phyloP scores from a whole-genome alignment of 2,113 vertebrate species.

The Ramphastos sulfuratus region DNA sequence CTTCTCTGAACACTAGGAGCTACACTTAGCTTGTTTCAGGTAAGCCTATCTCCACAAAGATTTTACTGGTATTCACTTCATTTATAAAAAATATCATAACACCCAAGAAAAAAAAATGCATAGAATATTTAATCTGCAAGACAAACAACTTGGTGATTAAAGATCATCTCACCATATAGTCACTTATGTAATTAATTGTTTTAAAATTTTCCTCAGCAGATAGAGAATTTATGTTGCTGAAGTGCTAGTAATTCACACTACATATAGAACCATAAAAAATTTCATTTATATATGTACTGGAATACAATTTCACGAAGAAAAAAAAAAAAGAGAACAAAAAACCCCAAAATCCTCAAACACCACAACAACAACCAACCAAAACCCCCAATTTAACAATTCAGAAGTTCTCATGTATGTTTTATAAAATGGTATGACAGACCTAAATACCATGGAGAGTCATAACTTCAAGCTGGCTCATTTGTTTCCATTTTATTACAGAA shows the following conservation, averaged over 20 bases:
- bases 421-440: conserved; percentile 76
- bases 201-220: neutral
- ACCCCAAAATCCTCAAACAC: too few species aligned
- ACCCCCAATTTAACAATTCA: conserved; percentile 68
- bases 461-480: conserved; percentile 78
- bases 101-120: neutral
- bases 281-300: conserved; percentile 4
- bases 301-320: conserved; percentile 59
- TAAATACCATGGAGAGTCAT: conserved; percentile 77
- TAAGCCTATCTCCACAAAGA: neutral
- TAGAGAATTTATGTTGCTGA: neutral
- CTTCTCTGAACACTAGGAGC: neutral
- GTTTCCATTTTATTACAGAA: conserved; percentile 74
- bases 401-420: conserved; percentile 71
- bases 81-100: neutral
- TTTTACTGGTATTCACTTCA: neutral
- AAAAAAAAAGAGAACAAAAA: too few species aligned
- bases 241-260: neutral
- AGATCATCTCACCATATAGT: neutral
- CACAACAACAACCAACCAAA: too few species aligned
- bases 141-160: neutral
- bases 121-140: neutral
- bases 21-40: neutral
- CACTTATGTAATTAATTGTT: neutral
- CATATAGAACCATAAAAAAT: neutral